Evolutionary conservation across 2,113 vertebrate species (phyloP), one percentile per base, ranked within the genome.

Genomic region (Acrocephalus arundinaceus): DNA sequence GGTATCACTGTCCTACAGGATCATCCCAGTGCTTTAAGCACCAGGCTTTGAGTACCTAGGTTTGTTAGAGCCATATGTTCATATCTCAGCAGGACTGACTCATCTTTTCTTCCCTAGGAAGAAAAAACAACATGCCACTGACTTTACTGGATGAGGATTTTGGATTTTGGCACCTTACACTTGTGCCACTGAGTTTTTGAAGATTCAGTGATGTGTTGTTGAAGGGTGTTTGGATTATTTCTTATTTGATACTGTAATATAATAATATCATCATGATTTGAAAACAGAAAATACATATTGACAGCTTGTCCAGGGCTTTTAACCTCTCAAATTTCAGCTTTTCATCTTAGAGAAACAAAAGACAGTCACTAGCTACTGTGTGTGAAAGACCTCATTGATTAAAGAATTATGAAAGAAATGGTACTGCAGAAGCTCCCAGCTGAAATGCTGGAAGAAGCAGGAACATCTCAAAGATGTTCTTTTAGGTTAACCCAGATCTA

Each of bases 11-110:
- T 90, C 68, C 89, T 75, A 37, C 45, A 85, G 73, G 51, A 92
- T 77, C 75, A 62, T 79, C 37, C 70, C 28, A 72, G 33, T 90
- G 72, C 68, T 96, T 91, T 61, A 83, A 94, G 71, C 72, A 78
- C 80, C 62, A 63, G 39, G 33, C 72, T 92, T 92, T 80, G 46
- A 65, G 37, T 83, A 94, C 63, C 91, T 93, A 83, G 85, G 73
- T 92, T 95, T 87, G 33, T 80, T 92, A 72, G 70, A 92, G 83
- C 85, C 93, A 82, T 92, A 93, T 96, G 94, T 92, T 94, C 80
- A 6, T 85, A 61, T 92, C 92, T 92, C 92, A 96, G 88, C 73
- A 89, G 83, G 79, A 86, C 39, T 96, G 92, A 96, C 63, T 95
- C 87, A 95, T 91, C 39, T 77, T 91, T 91, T 96, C 85, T 88